phyloP scores from a whole-genome alignment of 1,140 invertebrate genomes.

The Drosophila nannoptera region DNA sequence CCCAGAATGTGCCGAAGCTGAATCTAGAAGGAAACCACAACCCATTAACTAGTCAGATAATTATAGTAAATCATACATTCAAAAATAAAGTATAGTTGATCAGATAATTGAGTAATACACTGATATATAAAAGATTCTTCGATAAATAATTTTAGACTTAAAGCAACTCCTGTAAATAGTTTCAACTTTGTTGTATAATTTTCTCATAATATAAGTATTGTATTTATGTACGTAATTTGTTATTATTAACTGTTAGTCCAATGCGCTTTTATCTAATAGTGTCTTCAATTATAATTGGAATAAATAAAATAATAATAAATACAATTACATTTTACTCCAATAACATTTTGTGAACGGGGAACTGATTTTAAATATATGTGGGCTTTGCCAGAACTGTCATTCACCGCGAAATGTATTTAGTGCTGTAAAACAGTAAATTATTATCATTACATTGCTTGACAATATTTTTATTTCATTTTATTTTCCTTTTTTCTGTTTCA shows the following conservation, averaged over 20 bases:
- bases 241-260: conserved; percentile 69
- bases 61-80: conserved; percentile 28
- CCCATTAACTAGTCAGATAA: conserved; percentile 68
- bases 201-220: conserved; percentile 45
- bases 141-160: conserved; percentile 34
- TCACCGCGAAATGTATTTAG: not conserved
- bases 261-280: conserved; percentile 65
- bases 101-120: not conserved
- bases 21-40: conserved; percentile 29
- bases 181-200: conserved; percentile 59
- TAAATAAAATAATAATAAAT: conserved; percentile 55
- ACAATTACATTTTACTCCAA: conserved; percentile 13
- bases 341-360: not conserved
- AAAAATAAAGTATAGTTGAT: not conserved
- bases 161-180: conserved; percentile 62
- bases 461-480: too few relatives aligned
- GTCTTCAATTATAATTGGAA: conserved; percentile 55
- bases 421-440: conserved; percentile 1
- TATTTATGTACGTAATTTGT: conserved; percentile 58
- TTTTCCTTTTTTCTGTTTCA: too few relatives aligned
- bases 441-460: too few relatives aligned
- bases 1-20: conserved; percentile 67
- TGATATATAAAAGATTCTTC: conserved; percentile 25
- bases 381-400: not conserved
- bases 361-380: not conserved